phyloP scores from a whole-genome alignment of 2,888 invertebrate species.

The Nemotelus nigrinus region DNA sequence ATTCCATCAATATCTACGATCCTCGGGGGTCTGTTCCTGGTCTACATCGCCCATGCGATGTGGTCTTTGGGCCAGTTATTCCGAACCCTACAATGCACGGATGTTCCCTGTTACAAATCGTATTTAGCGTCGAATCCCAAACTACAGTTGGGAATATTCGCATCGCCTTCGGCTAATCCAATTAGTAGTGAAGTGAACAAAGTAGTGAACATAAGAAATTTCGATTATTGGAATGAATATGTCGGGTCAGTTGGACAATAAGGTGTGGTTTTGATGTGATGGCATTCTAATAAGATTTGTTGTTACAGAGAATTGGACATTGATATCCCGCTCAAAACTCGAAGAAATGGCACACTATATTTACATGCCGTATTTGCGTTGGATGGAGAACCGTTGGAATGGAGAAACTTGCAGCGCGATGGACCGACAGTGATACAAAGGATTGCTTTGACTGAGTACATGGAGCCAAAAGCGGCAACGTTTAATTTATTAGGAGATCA shows the following conservation, averaged over 20 bases:
- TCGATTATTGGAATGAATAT: slow-evolving; percentile 71
- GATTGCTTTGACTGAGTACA: slow-evolving; percentile 77
- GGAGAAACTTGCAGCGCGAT: slow-evolving; percentile 70
- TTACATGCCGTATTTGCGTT: slow-evolving; percentile 79
- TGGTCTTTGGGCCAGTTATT: slow-evolving; percentile 80
- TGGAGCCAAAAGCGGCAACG: slow-evolving; percentile 77
- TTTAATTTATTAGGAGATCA: slow-evolving; percentile 75
- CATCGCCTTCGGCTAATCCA: slow-evolving; percentile 72
- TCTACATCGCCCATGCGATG: slow-evolving; percentile 78
- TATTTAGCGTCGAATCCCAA: slow-evolving; percentile 75
- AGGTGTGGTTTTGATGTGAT: slow-evolving; percentile 7
- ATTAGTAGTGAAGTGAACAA: slow-evolving; percentile 69
- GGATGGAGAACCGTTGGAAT: slow-evolving; percentile 68
- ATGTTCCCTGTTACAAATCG: slow-evolving; percentile 72
- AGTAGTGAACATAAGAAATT: slow-evolving; percentile 71
- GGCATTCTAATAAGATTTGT: neutral
- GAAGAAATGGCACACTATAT: slow-evolving; percentile 85
- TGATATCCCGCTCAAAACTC: slow-evolving; percentile 76
- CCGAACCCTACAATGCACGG: slow-evolving; percentile 73
- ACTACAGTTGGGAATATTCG: slow-evolving; percentile 76
- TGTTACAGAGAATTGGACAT: slow-evolving; percentile 72
- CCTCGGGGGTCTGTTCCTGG: slow-evolving; percentile 72
- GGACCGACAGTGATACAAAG: slow-evolving; percentile 72
- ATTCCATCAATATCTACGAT: slow-evolving; percentile 72
- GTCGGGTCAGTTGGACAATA: slow-evolving; percentile 2